These are phyloP conservation scores for Chlorops oryzae DNA, from an alignment of 1,140 invertebrate genomes.

Conservation along the genomic window DNA sequence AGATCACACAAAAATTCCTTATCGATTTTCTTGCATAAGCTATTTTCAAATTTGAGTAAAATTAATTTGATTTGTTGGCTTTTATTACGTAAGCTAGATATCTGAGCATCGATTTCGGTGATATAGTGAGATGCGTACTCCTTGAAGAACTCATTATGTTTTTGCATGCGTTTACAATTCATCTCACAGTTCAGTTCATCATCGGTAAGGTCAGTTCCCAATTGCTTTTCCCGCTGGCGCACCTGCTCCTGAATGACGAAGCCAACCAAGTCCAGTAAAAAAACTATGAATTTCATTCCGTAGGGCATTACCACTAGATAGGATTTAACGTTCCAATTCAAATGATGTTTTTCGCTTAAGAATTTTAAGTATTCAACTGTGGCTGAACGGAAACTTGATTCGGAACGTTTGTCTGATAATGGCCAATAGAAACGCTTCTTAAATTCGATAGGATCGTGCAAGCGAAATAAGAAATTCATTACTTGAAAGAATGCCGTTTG, in stretches of 20 bases:
- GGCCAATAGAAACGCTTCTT: constrained; percentile 51
- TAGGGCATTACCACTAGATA: constrained; percentile 43
- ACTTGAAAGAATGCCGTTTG: constrained; percentile 50
- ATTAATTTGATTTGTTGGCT: constrained; percentile 1
- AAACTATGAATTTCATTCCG: constrained; percentile 40
- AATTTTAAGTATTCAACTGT: constrained; percentile 40
- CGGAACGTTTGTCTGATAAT: constrained; percentile 49
- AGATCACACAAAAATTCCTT: constrained; percentile 26
- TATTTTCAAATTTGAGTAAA: too few relatives aligned
- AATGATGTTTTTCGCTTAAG: constrained; percentile 39
- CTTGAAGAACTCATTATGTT: constrained; percentile 26
- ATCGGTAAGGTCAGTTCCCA: constrained; percentile 10
- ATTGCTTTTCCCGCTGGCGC: constrained; percentile 29
- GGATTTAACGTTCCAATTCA: constrained; percentile 38
- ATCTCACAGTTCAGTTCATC: constrained; percentile 5
- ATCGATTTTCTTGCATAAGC: constrained; percentile 18
- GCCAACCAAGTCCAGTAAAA: constrained; percentile 33
- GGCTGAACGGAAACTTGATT: constrained; percentile 47
- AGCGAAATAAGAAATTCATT: constrained; percentile 49
- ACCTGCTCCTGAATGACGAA: constrained; percentile 33
- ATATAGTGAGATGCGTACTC: constrained; percentile 32
- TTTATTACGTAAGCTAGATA: constrained; percentile 8
- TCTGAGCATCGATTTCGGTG: constrained; percentile 17
- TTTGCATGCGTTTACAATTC: constrained; percentile 20
- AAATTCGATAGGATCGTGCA: constrained; percentile 48